Conservation (phyloP, 2,113 vertebrate genomes). For the Natator depressus region DNA sequence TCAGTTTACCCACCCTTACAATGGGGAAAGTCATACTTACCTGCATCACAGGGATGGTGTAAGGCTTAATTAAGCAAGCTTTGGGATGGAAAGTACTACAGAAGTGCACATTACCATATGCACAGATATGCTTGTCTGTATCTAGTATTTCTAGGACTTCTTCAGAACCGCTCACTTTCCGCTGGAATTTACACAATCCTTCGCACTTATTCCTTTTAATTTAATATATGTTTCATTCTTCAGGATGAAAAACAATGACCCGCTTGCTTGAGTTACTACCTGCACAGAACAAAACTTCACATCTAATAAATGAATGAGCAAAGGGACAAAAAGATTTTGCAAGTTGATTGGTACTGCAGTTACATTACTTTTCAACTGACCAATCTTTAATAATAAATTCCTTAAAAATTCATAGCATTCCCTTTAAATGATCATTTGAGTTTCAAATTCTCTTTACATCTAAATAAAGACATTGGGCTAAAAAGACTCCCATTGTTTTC, state of each 20-base stretch:
- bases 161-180: slow-evolving; percentile 40
- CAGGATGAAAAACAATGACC: slow-evolving; percentile 39
- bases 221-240: slow-evolving; percentile 30
- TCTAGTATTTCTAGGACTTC: neutral
- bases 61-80: slow-evolving; percentile 12
- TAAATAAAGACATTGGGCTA: neutral
- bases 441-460: slow-evolving; percentile 12
- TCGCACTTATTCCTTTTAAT: slow-evolving; percentile 5
- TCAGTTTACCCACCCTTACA: neutral
- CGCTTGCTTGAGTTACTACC: slow-evolving; percentile 51
- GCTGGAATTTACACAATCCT: neutral
- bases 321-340: slow-evolving; percentile 20
- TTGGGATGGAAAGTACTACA: neutral
- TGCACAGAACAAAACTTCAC: slow-evolving; percentile 17
- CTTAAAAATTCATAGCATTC: neutral
- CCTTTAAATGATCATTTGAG: neutral
- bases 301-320: slow-evolving; percentile 44
- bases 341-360: slow-evolving; percentile 34
- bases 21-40: slow-evolving; percentile 54
- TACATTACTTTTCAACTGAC: slow-evolving; percentile 43
- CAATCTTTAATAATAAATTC: neutral
- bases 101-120: neutral
- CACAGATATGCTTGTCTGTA: neutral
- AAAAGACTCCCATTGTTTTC: neutral
- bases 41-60: neutral